These are phyloP conservation scores for Lithophane semibrunnea DNA, from an alignment of 2,888 invertebrate species.

Conservation along the genomic window DNA sequence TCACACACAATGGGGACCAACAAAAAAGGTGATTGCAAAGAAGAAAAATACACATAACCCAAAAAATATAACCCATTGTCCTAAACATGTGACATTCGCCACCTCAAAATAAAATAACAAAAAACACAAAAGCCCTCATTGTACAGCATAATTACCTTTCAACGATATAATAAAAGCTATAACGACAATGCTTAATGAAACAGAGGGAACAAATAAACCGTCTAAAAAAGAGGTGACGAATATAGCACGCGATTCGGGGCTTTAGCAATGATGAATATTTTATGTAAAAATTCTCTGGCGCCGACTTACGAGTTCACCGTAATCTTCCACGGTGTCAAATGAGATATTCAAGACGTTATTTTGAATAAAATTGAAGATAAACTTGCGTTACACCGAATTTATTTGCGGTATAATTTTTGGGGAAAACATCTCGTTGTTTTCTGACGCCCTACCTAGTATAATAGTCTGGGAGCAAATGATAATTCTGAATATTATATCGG, in stretches of 20 bases:
- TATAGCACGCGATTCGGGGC: slow-evolving; percentile 71
- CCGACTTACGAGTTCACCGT: slow-evolving; percentile 68
- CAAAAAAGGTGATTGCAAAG: slow-evolving; percentile 36
- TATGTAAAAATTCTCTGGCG: slow-evolving; percentile 75
- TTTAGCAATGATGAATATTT: slow-evolving; percentile 81
- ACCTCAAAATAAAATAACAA: slow-evolving; percentile 62
- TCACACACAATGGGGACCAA: slow-evolving; percentile 29
- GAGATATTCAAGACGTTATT: slow-evolving; percentile 79
- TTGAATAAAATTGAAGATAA: slow-evolving; percentile 75
- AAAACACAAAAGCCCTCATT: slow-evolving; percentile 70
- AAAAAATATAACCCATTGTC: slow-evolving; percentile 57
- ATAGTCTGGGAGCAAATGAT: slow-evolving; percentile 58
- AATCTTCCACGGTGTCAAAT: slow-evolving; percentile 77
- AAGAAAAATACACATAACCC: slow-evolving; percentile 36
- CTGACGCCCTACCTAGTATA: slow-evolving; percentile 50
- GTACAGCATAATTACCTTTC: slow-evolving; percentile 71
- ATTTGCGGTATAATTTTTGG: slow-evolving; percentile 64
- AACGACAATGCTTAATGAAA: slow-evolving; percentile 72
- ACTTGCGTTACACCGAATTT: slow-evolving; percentile 68
- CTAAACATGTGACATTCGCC: slow-evolving; percentile 59
- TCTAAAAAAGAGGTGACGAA: slow-evolving; percentile 70
- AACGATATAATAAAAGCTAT: slow-evolving; percentile 71
- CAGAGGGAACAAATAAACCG: slow-evolving; percentile 69
- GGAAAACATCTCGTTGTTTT: slow-evolving; percentile 51
- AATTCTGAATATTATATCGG: slow-evolving; percentile 50